Percentiles rank a stretch among this genome's conserved stretches.
Conservation (phyloP, 2,113 vertebrate genomes). For the Mellivora capensis region DNA sequence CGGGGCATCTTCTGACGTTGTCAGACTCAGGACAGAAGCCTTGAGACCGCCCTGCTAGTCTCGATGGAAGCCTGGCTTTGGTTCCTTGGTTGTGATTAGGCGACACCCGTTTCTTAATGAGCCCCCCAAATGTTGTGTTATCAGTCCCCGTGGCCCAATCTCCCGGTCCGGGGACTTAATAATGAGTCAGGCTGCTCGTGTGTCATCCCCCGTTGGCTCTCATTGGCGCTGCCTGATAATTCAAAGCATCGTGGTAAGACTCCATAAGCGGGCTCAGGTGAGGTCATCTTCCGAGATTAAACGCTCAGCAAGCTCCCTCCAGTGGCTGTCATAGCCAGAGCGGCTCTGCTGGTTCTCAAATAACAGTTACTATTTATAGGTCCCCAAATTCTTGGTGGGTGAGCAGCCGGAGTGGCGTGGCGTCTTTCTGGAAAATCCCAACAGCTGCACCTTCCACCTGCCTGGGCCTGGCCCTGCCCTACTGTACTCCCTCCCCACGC, state of each 20-base stretch:
- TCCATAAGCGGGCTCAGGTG: neutral
- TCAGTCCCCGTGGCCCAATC: neutral
- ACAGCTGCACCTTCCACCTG: neutral
- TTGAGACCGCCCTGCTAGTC: neutral
- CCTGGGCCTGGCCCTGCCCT: neutral
- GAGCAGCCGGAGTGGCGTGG: neutral
- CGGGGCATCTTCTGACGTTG: neutral
- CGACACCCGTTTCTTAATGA: neutral
- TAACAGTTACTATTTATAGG: slow-evolving; percentile 18
- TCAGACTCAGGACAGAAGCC: neutral
- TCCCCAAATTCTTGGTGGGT: neutral
- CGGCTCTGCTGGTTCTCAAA: neutral
- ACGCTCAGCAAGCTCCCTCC: slow-evolving; percentile 24
- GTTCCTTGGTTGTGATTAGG: neutral
- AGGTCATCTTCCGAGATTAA: slow-evolving; percentile 29
- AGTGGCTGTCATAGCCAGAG: neutral
- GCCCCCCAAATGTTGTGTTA: no score
- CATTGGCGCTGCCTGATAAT: neutral
- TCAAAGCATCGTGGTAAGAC: neutral
- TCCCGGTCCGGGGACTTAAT: neutral
- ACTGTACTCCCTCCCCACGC: fast-evolving
- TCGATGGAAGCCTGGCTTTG: neutral
- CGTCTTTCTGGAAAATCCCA: neutral
- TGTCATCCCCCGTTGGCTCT: neutral
- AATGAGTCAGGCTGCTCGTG: neutral